These are phyloP conservation scores for Sorex maritimensis DNA, from an alignment of 2,797 vertebrate species.

Conservation along the genomic window DNA sequence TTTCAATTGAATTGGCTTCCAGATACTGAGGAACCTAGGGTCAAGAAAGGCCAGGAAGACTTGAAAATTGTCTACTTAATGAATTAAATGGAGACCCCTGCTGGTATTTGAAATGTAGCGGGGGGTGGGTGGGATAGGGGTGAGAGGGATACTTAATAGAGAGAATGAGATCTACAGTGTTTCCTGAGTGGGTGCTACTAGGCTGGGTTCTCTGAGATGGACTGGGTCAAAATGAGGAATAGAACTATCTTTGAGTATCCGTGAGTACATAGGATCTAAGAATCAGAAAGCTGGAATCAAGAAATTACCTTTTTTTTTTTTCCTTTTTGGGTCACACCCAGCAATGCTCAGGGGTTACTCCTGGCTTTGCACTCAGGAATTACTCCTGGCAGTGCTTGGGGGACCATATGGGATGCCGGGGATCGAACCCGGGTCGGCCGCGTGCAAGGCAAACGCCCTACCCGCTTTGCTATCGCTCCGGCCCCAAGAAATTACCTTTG, in stretches of 20 bases:
- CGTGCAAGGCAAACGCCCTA: too few species aligned
- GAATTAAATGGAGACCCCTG: not conserved
- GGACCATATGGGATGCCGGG: too few species aligned
- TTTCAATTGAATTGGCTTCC: too few species aligned
- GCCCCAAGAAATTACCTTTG: not conserved
- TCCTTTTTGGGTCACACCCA: too few species aligned
- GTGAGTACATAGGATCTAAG: not conserved
- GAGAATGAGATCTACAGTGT: slow-evolving; percentile 19
- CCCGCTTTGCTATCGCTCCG: too few species aligned
- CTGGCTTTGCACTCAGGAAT: too few species aligned
- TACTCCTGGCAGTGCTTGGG: too few species aligned
- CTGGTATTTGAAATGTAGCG: slow-evolving; percentile 43
- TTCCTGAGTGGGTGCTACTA: not conserved
- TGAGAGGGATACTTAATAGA: slow-evolving; percentile 7
- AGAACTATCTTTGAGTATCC: not conserved
- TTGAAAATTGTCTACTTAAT: slow-evolving; percentile 21
- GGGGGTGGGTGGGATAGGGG: too few species aligned
- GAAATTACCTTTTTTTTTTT: not conserved
- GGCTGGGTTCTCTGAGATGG: not conserved
- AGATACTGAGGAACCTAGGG: too few species aligned
- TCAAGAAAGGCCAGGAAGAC: not conserved
- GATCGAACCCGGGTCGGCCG: too few species aligned
- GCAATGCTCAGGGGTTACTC: too few species aligned
- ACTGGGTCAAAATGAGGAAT: not conserved
- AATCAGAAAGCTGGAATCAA: not conserved